Percentiles rank a stretch among this genome's conserved stretches.
Evolutionary conservation across 2,797 vertebrate genomes (phyloP).

Genomic region (Australoheros facetus): DNA sequence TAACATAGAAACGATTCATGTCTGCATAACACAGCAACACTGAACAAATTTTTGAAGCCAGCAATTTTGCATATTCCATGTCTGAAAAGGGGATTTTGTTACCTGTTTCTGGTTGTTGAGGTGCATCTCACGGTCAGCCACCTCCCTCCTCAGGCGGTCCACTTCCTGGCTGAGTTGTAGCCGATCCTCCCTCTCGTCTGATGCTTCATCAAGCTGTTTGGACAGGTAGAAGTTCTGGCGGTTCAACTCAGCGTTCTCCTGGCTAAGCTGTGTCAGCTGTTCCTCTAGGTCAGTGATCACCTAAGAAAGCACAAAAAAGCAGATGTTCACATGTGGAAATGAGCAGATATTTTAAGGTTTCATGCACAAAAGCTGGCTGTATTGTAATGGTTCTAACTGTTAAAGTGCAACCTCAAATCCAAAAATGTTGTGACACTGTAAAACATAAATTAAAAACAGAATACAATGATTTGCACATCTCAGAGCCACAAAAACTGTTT

Average conservation of each 20-base stretch:
- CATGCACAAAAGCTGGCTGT: not conserved
- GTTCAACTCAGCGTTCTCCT: constrained; percentile 97
- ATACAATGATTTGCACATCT: no score
- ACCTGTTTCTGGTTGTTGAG: constrained; percentile 99
- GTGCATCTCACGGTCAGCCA: constrained; percentile 97
- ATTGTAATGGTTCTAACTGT: not conserved
- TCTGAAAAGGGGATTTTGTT: constrained; percentile 4
- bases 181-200: constrained; percentile 91
- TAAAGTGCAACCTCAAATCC: not conserved
- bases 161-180: constrained; percentile 93
- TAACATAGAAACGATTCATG: not conserved
- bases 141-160: constrained; percentile 93
- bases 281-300: constrained; percentile 99
- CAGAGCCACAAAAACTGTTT: not conserved
- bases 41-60: not conserved
- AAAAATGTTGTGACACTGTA: no score
- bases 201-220: constrained; percentile 96
- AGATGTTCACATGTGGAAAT: not conserved
- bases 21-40: not conserved
- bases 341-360: constrained; percentile 4
- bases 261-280: constrained; percentile 94
- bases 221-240: constrained; percentile 99
- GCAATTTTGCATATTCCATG: not conserved
- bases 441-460: no score
- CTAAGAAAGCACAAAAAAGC: constrained; percentile 72